Conservation (phyloP, 1,140 invertebrate genomes). For the Dolichoris vasculosae region DNA sequence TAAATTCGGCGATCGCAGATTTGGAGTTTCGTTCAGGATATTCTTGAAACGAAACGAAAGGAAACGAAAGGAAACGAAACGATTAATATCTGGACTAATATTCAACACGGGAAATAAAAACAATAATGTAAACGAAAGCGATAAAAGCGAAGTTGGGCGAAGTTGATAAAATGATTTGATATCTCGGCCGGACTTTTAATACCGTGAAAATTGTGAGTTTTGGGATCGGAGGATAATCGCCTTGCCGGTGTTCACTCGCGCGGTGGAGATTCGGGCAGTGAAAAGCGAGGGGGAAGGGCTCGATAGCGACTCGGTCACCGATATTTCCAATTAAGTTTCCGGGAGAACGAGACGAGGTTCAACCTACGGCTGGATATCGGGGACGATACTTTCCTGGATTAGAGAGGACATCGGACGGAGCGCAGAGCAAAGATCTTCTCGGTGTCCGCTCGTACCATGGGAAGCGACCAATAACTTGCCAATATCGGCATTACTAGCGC, state of each 20-base stretch:
- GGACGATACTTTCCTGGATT: conserved; percentile 62
- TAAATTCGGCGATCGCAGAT: no score
- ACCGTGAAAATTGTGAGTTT: conserved; percentile 9
- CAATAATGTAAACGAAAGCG: no score
- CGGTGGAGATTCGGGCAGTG: background rate
- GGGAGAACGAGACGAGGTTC: background rate
- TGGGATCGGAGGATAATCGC: conserved; percentile 1
- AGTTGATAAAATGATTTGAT: background rate
- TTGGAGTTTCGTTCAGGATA: background rate
- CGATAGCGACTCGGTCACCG: conserved; percentile 38
- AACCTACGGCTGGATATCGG: conserved; percentile 42
- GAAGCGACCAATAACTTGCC: conserved; percentile 72
- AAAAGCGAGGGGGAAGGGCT: background rate
- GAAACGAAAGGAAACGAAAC: background rate
- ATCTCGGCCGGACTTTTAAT: background rate
- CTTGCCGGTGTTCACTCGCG: conserved; percentile 16
- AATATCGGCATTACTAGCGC: conserved; percentile 71
- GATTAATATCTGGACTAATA: no score
- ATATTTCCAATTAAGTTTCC: conserved; percentile 68
- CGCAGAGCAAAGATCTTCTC: conserved; percentile 49
- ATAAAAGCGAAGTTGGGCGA: background rate
- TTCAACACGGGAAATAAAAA: no score
- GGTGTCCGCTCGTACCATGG: conserved; percentile 47
- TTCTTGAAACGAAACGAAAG: background rate
- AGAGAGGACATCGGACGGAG: conserved; percentile 43